Percentiles rank a stretch among this genome's conserved stretches.
Evolutionary conservation across 2,888 invertebrate species (phyloP).

Genomic region (Orchesella flavescens): DNA sequence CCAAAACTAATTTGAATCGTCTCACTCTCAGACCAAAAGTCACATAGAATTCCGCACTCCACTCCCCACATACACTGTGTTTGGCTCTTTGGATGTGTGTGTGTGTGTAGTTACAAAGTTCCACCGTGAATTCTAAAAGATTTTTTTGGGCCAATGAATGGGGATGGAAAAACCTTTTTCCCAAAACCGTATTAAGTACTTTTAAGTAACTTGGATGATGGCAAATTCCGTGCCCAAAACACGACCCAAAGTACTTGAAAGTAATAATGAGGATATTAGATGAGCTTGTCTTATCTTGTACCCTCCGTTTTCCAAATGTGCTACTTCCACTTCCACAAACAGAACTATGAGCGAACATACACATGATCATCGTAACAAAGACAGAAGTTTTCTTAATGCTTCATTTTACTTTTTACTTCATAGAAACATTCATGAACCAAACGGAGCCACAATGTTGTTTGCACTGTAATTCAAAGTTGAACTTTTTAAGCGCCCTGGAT

Average conservation of each 20-base stretch:
- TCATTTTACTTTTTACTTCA: too few relatives aligned
- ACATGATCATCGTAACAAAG: too few relatives aligned
- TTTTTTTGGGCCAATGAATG: too few relatives aligned
- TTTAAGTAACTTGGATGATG: neutral
- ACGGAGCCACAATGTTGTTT: too few relatives aligned
- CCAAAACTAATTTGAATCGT: slow-evolving; percentile 61
- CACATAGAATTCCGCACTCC: neutral
- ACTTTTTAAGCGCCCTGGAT: neutral
- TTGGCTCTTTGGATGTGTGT: neutral
- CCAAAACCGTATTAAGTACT: neutral
- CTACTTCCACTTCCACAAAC: too few relatives aligned
- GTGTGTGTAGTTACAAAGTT: too few relatives aligned
- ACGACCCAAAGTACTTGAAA: slow-evolving; percentile 6
- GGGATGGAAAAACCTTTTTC: slow-evolving; percentile 13
- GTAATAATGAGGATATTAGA: slow-evolving; percentile 45
- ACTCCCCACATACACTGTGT: neutral
- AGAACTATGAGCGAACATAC: too few relatives aligned
- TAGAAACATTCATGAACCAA: too few relatives aligned
- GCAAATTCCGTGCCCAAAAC: too few relatives aligned
- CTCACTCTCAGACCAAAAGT: slow-evolving; percentile 3
- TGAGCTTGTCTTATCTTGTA: slow-evolving; percentile 17
- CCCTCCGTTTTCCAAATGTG: too few relatives aligned
- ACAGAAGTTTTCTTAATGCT: too few relatives aligned
- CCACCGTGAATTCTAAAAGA: too few relatives aligned
- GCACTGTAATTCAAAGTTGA: neutral